A percentile compares a stretch with the other conserved stretches of the same genome.
Evolutionary conservation across 2,113 vertebrate genomes (phyloP).

Genomic region (Tautogolabrus adspersus): DNA sequence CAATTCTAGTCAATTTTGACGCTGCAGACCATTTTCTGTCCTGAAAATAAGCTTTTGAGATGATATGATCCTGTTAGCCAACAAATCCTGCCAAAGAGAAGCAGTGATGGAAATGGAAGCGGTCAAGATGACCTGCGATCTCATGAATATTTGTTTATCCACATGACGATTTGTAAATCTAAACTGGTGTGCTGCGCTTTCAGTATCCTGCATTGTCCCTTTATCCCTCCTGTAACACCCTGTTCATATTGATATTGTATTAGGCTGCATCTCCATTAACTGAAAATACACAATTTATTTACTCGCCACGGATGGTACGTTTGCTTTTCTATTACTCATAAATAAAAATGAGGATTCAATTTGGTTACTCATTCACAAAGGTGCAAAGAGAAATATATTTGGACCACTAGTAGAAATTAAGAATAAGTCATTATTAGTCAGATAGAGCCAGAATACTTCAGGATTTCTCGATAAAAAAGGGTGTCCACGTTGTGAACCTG

Average conservation of each 20-base stretch:
- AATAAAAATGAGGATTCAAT: too few relatives aligned
- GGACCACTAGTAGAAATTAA: too few relatives aligned
- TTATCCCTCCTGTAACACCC: background rate
- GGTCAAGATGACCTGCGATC: constrained; percentile 32
- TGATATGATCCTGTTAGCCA: constrained; percentile 54
- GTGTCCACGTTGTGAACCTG: too few relatives aligned
- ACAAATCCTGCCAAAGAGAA: constrained; percentile 31
- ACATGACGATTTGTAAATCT: constrained; percentile 3
- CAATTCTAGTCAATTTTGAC: constrained; percentile 61
- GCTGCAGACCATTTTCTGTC: constrained; percentile 45
- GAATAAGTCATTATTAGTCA: too few relatives aligned
- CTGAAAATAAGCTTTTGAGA: constrained; percentile 57
- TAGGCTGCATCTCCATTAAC: background rate
- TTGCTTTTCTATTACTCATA: too few relatives aligned
- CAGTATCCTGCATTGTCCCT: background rate
- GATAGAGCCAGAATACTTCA: too few relatives aligned
- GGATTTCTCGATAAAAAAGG: too few relatives aligned
- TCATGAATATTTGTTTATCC: constrained; percentile 26
- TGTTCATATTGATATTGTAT: background rate
- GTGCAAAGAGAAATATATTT: too few relatives aligned
- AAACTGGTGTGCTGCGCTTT: background rate
- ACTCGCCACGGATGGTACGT: too few relatives aligned
- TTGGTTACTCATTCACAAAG: too few relatives aligned
- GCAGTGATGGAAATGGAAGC: constrained; percentile 43
- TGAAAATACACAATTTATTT: background rate